phyloP scores from a whole-genome alignment of 2,113 vertebrate species.

The Siniperca chuatsi region DNA sequence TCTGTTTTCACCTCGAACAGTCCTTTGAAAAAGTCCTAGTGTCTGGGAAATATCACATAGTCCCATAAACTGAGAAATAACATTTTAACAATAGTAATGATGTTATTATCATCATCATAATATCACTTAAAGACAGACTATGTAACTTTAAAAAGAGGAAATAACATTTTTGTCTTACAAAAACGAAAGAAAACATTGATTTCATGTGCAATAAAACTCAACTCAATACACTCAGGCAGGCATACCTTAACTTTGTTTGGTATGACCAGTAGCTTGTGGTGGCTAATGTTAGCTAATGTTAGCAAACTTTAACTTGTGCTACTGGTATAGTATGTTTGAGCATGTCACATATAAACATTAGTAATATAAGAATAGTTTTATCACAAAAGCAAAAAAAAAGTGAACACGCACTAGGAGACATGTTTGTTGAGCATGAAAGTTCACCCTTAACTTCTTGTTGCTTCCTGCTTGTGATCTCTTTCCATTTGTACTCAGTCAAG shows the following conservation, averaged over 20 bases:
- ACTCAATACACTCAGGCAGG: too few species aligned
- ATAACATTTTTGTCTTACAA: not conserved
- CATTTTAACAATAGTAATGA: not conserved
- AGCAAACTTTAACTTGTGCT: too few species aligned
- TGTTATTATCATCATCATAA: not conserved
- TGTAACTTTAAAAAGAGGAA: not conserved
- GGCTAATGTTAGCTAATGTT: too few species aligned
- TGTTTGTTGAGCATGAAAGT: not conserved
- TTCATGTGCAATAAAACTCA: too few species aligned
- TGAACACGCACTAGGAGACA: not conserved
- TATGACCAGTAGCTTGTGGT: too few species aligned
- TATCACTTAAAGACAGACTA: not conserved
- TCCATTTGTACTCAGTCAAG: not conserved
- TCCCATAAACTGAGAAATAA: not conserved
- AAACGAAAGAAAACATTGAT: not conserved
- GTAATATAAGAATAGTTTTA: not conserved
- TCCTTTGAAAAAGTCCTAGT: not conserved
- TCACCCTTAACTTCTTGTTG: not conserved
- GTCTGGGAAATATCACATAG: not conserved
- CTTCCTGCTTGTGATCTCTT: not conserved
- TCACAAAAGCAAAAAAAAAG: not conserved
- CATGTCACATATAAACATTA: too few species aligned
- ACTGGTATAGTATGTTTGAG: too few species aligned
- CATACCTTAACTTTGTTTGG: too few species aligned
- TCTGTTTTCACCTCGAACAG: not conserved